Base-by-base conservation (phyloP, 2,888 invertebrate genomes). In the Rugalucina vietnamica region DNA sequence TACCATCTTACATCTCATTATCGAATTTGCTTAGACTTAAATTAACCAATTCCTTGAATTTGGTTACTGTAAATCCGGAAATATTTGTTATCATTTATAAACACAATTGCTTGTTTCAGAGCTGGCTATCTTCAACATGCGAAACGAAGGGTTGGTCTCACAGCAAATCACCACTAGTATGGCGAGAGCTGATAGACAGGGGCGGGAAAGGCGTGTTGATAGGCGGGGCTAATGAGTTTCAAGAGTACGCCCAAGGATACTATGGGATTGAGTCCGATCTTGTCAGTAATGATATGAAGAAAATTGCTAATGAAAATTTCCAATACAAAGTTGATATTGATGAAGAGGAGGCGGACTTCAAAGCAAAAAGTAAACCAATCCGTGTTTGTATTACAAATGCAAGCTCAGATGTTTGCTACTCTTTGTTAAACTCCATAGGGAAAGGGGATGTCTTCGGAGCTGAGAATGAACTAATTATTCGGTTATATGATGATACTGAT, bases 201-300 rank as follows among this genome's bases (percentile, higher is more conserved):
- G 95, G 95, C 29, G 95, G 95, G 10, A 95, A 95, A 87, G 95
- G 95, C 34, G 92, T 93, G 34, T 90, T 94, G 3, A 94, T 95
- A 54, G 95, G 95, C 39, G 94, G 93, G n/a, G 92, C 94, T 5
- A 95, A 94, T 88, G 95, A 95, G 54, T 95, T 95, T 80, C 93
- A 95, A 87, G 95, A 95, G 82, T 93, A 93, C 85, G 91, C 92
- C 8, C 82, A 91, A 43, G 93, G 91, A 0, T 95, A 95, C 86
- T 95, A 95, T 86, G 93, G 92, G n/a, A 81, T 94, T 2, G 90
- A 92, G 77, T 94, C 94, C 10, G 79, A 87, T 8, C 85, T 94
- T 70, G 86, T 83, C 37, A 94, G 94, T 77, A 81, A 90, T 37
- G 93, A 94, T 85, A 93, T 94, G 93, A 76, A 50, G 5, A 91